A percentile compares a stretch with the other conserved stretches of the same genome.
phyloP scores from a whole-genome alignment of 2,888 invertebrate genomes.

The Argynnis bischoffii region DNA sequence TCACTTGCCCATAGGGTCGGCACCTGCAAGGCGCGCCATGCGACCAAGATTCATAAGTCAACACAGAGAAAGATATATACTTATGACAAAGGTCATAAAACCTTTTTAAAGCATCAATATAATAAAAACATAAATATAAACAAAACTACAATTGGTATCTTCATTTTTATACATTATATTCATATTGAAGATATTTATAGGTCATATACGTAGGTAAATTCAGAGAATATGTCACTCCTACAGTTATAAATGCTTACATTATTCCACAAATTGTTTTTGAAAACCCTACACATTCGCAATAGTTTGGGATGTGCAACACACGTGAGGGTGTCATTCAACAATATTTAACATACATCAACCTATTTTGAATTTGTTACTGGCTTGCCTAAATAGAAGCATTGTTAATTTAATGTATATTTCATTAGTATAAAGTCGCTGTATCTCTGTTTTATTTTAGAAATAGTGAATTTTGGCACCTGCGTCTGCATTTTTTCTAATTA shows the following conservation, averaged over 20 bases:
- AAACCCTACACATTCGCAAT: constrained; percentile 35
- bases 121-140: no score
- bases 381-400: constrained; percentile 32
- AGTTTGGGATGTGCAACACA: constrained; percentile 38
- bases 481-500: no score
- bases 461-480: not conserved
- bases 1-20: constrained; percentile 47
- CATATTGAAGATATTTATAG: no score
- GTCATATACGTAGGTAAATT: no score
- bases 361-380: constrained; percentile 38
- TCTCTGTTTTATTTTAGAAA: constrained; percentile 7
- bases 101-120: not conserved
- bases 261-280: not conserved
- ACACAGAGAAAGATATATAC: constrained; percentile 19
- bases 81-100: not conserved
- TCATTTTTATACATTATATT: no score
- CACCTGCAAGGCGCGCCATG: constrained; percentile 9
- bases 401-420: constrained; percentile 31
- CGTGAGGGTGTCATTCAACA: constrained; percentile 44
- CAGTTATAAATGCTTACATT: not conserved
- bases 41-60: constrained; percentile 16
- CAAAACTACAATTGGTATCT: no score
- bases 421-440: constrained; percentile 23
- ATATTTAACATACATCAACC: constrained; percentile 44
- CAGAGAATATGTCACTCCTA: no score